Percentiles rank a stretch among this genome's conserved stretches.
phyloP scores from a whole-genome alignment of 1,140 invertebrate genomes.

The Drosophila neocordata region DNA sequence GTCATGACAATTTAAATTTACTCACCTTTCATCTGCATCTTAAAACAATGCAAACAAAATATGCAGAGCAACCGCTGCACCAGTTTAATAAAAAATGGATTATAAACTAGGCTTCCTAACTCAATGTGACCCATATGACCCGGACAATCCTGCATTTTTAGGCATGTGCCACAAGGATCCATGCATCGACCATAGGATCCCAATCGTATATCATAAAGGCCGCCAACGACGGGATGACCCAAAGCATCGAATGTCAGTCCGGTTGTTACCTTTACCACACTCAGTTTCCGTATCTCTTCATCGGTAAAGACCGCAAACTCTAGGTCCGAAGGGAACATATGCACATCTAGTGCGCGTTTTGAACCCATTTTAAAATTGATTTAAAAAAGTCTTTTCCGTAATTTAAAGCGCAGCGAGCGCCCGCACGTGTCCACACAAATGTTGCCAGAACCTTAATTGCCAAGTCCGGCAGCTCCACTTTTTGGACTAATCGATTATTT shows the following conservation, averaged over 20 bases:
- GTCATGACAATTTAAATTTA: accelerated
- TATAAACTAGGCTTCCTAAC: constrained; percentile 94
- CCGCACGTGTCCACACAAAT: constrained; percentile 30
- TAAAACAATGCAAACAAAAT: constrained; percentile 88
- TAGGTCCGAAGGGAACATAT: constrained; percentile 81
- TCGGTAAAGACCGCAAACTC: constrained; percentile 89
- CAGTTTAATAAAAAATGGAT: constrained; percentile 94
- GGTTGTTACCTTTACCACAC: constrained; percentile 93
- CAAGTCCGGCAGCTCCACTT: too few species aligned
- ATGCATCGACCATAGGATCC: constrained; percentile 86
- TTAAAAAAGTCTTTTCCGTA: constrained; percentile 3
- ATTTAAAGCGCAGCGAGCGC: constrained; percentile 12
- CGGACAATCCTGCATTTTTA: constrained; percentile 88
- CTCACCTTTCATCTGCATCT: constrained; percentile 88
- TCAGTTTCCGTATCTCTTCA: constrained; percentile 93
- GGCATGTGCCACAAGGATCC: constrained; percentile 93
- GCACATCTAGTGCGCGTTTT: constrained; percentile 45
- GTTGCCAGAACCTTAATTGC: not conserved
- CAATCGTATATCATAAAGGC: constrained; percentile 93
- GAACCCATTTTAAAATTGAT: constrained; percentile 55
- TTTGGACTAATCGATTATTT: too few species aligned
- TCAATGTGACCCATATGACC: constrained; percentile 98
- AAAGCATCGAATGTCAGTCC: constrained; percentile 92
- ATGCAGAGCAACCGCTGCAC: constrained; percentile 88
- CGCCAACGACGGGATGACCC: constrained; percentile 91